Conservation (phyloP, 2,113 vertebrate species). For the Thermophis baileyi region DNA sequence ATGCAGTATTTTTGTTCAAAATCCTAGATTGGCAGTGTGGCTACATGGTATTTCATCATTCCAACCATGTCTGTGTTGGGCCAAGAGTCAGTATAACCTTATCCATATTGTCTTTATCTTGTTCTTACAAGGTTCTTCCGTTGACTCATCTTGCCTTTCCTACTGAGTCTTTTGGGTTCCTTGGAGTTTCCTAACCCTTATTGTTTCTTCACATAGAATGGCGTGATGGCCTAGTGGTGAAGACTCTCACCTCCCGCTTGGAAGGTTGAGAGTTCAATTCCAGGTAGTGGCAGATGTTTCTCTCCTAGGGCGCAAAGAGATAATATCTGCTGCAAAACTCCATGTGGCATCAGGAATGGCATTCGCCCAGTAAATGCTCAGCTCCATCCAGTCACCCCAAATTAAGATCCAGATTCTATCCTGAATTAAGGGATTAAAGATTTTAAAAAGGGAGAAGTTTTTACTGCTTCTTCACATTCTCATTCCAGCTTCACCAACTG, state of each 20-base stretch:
- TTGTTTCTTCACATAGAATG: not conserved
- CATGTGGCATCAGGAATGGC: no score
- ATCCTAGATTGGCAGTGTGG: not conserved
- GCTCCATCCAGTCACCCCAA: no score
- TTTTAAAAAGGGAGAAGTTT: no score
- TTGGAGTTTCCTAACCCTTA: not conserved
- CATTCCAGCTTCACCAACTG: not conserved
- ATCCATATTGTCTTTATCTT: not conserved
- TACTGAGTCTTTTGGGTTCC: not conserved
- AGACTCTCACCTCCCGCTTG: no score
- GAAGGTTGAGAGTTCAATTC: no score
- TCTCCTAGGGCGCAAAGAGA: no score
- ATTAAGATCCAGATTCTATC: no score
- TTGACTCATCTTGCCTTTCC: not conserved
- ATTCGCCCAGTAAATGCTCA: no score
- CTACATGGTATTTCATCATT: not conserved
- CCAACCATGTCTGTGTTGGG: not conserved
- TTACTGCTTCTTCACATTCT: not conserved
- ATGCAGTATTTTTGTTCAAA: not conserved
- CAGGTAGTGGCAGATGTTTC: no score
- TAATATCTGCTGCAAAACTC: no score
- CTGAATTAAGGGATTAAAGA: no score
- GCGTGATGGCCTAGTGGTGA: no score
- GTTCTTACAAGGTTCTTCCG: not conserved
- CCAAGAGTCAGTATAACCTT: not conserved